These are phyloP conservation scores for Mercenaria mercenaria DNA, from an alignment of 1,140 invertebrate genomes.

Conservation along the genomic window DNA sequence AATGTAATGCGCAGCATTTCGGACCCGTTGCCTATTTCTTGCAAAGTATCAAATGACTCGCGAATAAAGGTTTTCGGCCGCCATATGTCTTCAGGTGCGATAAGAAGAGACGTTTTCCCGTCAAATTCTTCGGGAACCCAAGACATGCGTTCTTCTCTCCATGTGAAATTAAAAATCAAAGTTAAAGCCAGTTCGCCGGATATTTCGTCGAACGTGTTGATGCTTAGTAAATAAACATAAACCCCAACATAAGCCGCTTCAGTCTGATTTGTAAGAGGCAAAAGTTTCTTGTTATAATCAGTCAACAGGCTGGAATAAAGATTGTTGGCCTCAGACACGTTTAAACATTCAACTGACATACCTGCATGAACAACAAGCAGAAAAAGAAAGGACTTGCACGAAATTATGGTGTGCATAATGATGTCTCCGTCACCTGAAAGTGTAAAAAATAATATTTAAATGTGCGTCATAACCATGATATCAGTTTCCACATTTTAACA, in stretches of 20 bases:
- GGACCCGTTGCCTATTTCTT: constrained; percentile 7
- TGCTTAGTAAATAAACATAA: not conserved
- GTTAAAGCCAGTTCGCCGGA: constrained; percentile 32
- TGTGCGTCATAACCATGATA: too few species aligned
- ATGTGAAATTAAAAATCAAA: not conserved
- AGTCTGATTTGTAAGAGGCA: not conserved
- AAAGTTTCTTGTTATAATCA: constrained; percentile 24
- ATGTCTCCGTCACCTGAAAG: not conserved
- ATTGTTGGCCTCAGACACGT: not conserved
- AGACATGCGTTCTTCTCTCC: constrained; percentile 26
- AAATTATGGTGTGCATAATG: not conserved
- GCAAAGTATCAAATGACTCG: not conserved
- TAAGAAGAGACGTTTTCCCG: constrained; percentile 1
- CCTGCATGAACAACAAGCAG: not conserved
- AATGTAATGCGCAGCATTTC: not conserved
- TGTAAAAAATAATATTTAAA: too few species aligned
- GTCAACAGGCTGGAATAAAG: not conserved
- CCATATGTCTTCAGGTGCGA: constrained; percentile 32
- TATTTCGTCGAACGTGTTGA: constrained; percentile 40
- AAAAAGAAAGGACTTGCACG: not conserved
- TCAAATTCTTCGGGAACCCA: not conserved
- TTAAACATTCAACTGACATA: not conserved
- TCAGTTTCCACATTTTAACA: too few species aligned
- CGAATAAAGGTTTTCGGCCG: not conserved
- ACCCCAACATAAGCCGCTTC: not conserved